Evolutionary conservation across 2,113 vertebrate genomes (phyloP).

Genomic region (Solenodon paradoxus): DNA sequence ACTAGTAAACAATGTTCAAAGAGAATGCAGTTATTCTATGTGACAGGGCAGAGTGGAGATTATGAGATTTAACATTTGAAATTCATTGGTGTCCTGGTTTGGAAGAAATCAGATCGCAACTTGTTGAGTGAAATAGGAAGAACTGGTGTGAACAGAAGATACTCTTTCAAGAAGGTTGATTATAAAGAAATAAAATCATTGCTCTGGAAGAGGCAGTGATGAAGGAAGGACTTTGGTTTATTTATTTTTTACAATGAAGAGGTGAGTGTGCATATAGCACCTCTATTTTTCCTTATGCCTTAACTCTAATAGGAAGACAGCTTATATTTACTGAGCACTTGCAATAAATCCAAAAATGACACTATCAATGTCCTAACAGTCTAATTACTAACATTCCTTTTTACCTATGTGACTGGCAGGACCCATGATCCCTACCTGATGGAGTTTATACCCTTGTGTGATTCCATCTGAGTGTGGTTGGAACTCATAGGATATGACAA

Average conservation of each 20-base stretch:
- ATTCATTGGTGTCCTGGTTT: neutral
- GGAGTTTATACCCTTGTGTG: neutral
- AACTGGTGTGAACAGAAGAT: neutral
- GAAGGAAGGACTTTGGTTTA: neutral
- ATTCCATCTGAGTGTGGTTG: neutral
- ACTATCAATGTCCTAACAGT: neutral
- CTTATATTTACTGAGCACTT: neutral
- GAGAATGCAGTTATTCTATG: neutral
- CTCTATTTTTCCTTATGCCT: neutral
- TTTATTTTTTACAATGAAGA: neutral
- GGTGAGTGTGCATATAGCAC: neutral
- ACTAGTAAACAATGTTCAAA: neutral
- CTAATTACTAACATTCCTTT: neutral
- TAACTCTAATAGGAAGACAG: neutral
- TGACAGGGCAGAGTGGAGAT: neutral
- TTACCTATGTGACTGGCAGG: neutral
- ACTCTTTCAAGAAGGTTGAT: neutral
- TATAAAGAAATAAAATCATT: neutral
- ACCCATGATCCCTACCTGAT: neutral
- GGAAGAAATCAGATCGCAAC: neutral
- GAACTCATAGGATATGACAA: neutral
- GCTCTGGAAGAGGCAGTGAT: neutral
- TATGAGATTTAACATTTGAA: neutral
- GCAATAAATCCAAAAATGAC: neutral
- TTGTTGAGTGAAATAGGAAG: neutral